phyloP scores from a whole-genome alignment of 1,140 invertebrate species.

The Drosophila kepulauana region DNA sequence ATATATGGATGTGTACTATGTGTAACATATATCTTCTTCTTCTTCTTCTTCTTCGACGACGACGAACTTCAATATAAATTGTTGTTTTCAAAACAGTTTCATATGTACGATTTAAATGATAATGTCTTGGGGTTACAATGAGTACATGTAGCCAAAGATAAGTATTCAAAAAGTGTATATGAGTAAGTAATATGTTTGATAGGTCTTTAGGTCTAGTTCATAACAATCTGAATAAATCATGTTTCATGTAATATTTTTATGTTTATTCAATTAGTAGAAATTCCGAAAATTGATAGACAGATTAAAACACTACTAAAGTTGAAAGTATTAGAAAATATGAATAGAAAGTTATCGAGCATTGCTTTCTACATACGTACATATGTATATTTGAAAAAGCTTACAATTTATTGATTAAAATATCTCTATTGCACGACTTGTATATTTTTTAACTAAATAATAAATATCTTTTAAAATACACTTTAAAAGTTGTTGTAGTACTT shows the following conservation, averaged over 20 bases:
- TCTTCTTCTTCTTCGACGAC: slow-evolving; percentile 39
- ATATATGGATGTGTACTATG: slow-evolving; percentile 36
- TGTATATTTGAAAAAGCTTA: background rate
- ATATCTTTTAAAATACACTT: slow-evolving; percentile 42
- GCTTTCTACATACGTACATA: no score
- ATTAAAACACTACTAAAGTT: slow-evolving; percentile 56
- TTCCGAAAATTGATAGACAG: background rate
- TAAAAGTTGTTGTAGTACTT: slow-evolving; percentile 25
- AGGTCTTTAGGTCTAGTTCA: slow-evolving; percentile 19
- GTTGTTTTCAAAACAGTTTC: slow-evolving; percentile 52
- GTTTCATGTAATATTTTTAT: no score
- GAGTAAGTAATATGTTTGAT: slow-evolving; percentile 13
- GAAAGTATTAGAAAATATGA: slow-evolving; percentile 22
- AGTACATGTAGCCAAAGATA: slow-evolving; percentile 64
- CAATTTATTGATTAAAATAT: slow-evolving; percentile 20
- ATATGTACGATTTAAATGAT: slow-evolving; percentile 74
- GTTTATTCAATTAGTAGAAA: slow-evolving; percentile 11
- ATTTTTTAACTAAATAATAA: slow-evolving; percentile 31
- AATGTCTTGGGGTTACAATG: slow-evolving; percentile 56
- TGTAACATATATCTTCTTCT: background rate
- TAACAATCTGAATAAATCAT: slow-evolving; percentile 5
- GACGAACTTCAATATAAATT: slow-evolving; percentile 57
- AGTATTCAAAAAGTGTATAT: slow-evolving; percentile 20
- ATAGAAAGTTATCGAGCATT: slow-evolving; percentile 5
- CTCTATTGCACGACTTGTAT: slow-evolving; percentile 29